Evolutionary conservation across 2,113 vertebrate genomes (phyloP).

Genomic region (Xiphophorus maculatus): DNA sequence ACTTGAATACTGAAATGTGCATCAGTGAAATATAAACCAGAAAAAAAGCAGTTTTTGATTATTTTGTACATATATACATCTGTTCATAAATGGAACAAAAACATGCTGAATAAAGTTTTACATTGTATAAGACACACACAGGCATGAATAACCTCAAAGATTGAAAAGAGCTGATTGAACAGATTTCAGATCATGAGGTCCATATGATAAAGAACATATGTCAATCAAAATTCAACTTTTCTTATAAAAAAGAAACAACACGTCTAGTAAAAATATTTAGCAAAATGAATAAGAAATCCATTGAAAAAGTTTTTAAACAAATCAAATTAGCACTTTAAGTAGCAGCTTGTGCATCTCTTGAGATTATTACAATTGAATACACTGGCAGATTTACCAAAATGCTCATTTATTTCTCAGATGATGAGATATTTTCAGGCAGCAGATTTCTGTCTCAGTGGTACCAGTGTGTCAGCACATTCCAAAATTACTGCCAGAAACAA

Average conservation of each 20-base stretch:
- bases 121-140: neutral
- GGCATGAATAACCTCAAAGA: neutral
- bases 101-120: neutral
- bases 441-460: slow-evolving; percentile 9
- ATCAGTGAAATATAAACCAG: slow-evolving; percentile 57
- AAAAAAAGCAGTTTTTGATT: slow-evolving; percentile 31
- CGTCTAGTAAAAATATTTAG: neutral
- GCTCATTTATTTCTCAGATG: slow-evolving; percentile 1
- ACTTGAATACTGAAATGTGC: slow-evolving; percentile 21
- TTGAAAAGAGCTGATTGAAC: neutral
- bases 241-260: neutral
- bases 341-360: neutral
- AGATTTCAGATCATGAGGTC: neutral
- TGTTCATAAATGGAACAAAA: slow-evolving; percentile 11
- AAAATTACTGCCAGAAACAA: slow-evolving; percentile 9
- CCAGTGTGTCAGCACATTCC: neutral
- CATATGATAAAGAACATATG: neutral
- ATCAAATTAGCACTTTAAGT: neutral
- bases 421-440: neutral
- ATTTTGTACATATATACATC: slow-evolving; percentile 72
- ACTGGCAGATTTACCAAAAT: slow-evolving; percentile 14
- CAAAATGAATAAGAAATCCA: neutral
- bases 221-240: neutral
- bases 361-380: slow-evolving; percentile 1
- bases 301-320: neutral